A percentile compares a stretch with the other conserved stretches of the same genome.
Conservation (phyloP, 2,888 invertebrate genomes). For the Andricus quercusramuli region DNA sequence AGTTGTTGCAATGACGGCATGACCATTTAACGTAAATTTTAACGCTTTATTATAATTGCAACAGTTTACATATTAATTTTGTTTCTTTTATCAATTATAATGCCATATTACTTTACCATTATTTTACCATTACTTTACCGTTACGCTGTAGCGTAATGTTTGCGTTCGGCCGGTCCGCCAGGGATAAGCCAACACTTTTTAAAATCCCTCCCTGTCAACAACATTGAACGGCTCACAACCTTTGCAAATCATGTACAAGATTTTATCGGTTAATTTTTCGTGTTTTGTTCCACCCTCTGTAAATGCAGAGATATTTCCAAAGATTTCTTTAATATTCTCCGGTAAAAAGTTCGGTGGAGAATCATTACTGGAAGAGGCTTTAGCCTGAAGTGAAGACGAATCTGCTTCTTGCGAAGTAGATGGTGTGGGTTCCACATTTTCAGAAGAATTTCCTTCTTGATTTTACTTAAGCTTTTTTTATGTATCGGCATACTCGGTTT, state of each 20-base stretch:
- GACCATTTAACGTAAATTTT: too few species aligned
- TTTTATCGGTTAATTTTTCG: neutral
- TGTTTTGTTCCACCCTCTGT: neutral
- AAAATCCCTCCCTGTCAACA: neutral
- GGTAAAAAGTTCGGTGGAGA: too few species aligned
- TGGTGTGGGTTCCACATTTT: neutral
- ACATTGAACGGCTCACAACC: too few species aligned
- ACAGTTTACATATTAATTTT: too few species aligned
- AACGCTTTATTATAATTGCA: too few species aligned
- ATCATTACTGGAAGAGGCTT: too few species aligned
- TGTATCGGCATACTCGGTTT: neutral
- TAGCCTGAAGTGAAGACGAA: neutral
- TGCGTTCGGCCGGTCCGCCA: too few species aligned
- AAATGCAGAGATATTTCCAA: neutral
- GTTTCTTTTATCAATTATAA: too few species aligned
- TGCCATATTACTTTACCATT: too few species aligned
- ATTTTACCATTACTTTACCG: too few species aligned
- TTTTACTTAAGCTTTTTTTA: neutral
- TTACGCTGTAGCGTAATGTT: too few species aligned
- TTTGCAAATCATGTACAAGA: neutral
- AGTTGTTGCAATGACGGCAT: too few species aligned
- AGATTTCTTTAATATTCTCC: neutral
- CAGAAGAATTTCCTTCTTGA: neutral
- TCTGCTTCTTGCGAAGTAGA: neutral
- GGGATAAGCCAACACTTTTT: neutral